A percentile compares a stretch with the other conserved stretches of the same genome.
These are phyloP conservation scores for Patella ulyssiponensis DNA, from an alignment of 2,888 invertebrate genomes.

Conservation along the genomic window DNA sequence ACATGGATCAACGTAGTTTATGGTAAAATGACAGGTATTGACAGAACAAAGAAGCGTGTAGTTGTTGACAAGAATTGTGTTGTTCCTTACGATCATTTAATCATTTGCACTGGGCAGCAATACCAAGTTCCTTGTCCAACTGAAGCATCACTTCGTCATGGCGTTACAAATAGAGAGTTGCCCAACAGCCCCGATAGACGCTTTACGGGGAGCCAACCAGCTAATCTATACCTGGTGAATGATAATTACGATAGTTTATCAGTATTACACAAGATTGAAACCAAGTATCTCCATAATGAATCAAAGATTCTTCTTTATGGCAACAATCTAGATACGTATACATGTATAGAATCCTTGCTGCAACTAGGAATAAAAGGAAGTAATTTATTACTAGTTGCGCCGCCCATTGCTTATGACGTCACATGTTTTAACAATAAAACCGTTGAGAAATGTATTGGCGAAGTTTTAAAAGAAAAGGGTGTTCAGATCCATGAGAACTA, in stretches of 20 bases:
- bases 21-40: constrained; percentile 71
- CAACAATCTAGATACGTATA: constrained; percentile 78
- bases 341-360: constrained; percentile 79
- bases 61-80: constrained; percentile 61
- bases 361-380: constrained; percentile 76
- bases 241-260: constrained; percentile 69
- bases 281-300: constrained; percentile 31
- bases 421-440: constrained; percentile 67
- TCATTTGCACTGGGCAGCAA: constrained; percentile 70
- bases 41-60: constrained; percentile 69
- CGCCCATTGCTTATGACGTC: constrained; percentile 57
- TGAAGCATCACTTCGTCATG: constrained; percentile 52
- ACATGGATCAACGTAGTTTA: constrained; percentile 79
- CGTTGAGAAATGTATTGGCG: constrained; percentile 56
- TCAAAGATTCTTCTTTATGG: constrained; percentile 79
- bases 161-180: constrained; percentile 47
- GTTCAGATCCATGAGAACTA: constrained; percentile 61
- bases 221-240: constrained; percentile 68
- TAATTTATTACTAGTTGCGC: constrained; percentile 77
- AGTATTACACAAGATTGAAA: constrained; percentile 64
- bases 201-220: constrained; percentile 54
- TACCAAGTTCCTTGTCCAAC: constrained; percentile 67
- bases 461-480: constrained; percentile 54
- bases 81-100: constrained; percentile 71
- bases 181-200: constrained; percentile 56